Base-by-base conservation (phyloP, 2,113 vertebrate genomes). In the Nannobrachium achirus region DNA sequence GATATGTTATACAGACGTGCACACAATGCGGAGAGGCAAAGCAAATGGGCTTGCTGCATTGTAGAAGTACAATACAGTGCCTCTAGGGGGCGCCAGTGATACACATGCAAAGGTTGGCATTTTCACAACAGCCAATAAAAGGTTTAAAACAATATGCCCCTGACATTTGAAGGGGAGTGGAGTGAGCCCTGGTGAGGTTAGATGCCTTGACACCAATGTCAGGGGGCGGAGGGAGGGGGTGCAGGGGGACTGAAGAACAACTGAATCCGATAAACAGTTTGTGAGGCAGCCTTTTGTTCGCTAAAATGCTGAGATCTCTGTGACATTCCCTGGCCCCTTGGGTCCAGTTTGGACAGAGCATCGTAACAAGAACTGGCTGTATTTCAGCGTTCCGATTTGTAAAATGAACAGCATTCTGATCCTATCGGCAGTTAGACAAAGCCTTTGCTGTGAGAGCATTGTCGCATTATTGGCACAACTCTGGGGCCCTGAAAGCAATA, bases 381-480 rank as follows among this genome's bases (percentile, higher is more conserved):
- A 50, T 73, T 60, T 76, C 57, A 80, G 60, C 6, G 57, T 42
- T 48, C 42, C 14, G 39, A 56, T 76, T 72, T 58, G 38, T 46
- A 18, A 68, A 67, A 67, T 64, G 38, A 80, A 63, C 8, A 53
- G 77, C 65, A 66, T 80, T 84, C 41, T 65, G 73, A 87, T 76
- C 46, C 15, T 45, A 56, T 84, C 71, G 18, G 38, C 25, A 11
- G 39, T 20, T 2, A 62, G 57, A 88, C 84, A 90, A 87, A 80
- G 83, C 61, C 42, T 62, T 66, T 14, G 9, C 63, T 85, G 64
- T 83, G 61, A 41, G 48, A 20, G 68, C 56, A 74, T 33, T n/a
- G 45, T 65, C 49, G n/a, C 4, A 42, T 69, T 71, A 79, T 71
- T 56, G 64, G 67, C 56, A 56, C 51, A 46, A 60, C 56, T 59